Evolutionary conservation across 2,113 vertebrate genomes (phyloP), one percentile per base, ranked within the genome.

Genomic region (Mola mola): DNA sequence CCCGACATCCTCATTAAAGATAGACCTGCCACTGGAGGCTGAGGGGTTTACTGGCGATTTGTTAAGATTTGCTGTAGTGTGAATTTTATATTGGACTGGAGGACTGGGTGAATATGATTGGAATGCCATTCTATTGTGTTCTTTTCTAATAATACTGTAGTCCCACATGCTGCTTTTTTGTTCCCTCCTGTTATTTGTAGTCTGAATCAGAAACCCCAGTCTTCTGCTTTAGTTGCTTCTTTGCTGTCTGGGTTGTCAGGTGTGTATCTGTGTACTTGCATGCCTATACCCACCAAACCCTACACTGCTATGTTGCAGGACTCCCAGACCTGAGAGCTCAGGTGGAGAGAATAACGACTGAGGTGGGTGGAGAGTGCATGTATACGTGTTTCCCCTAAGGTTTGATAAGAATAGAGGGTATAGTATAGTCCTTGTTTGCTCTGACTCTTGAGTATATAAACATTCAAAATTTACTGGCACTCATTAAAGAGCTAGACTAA

Each of bases 1-100:
- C 16, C 34, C 1, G 41, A 61, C 26, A 51, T 8, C 68, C 0
- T 76, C 53, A 83, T 76, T 83, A 72, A 83, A 70, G 72, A 47
- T 26, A 69, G 76, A 79, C 81, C 76, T 79, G 72, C 62, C 21
- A 5, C 17, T 46, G 33, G n/a, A 46, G 22, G 17, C 67, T 6
- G 47, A 53, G 44, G 49, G 66, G 5, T 21, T 56, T 41, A 10
- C 44, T 47, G 22, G 44, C 67, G 76, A 73, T 79, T 75, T 65
- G 49, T 31, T 43, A 40, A 64, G 62, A 67, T 46, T 42, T 75
- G 31, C 68, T 67, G 48, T 40, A 8, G 26, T 69, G 41, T 59
- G 25, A 41, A 51, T 25, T 29, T 40, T 46, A 49, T 19, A 28
- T 63, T 46, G 36, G 49, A 31, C 44, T 52, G n/a, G n/a, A 66